Evolutionary conservation across 2,797 vertebrate genomes (phyloP).

Genomic region (Alcedo quadribrachys): DNA sequence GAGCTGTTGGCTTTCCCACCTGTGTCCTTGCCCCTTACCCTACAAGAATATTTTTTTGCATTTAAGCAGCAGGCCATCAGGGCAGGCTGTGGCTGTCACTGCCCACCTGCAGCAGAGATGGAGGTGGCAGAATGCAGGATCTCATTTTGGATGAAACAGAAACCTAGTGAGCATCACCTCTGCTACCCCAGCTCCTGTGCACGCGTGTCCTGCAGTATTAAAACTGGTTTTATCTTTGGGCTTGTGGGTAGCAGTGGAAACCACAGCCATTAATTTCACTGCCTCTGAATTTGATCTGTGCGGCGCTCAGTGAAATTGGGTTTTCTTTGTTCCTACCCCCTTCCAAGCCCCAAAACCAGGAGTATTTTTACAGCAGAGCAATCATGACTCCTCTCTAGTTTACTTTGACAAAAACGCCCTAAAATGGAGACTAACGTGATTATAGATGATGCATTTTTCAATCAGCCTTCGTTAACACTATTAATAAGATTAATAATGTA

Average conservation of each 20-base stretch:
- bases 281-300: conserved; percentile 2
- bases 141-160: background rate
- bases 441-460: conserved; percentile 77
- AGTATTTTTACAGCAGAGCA: conserved; percentile 60
- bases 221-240: conserved; percentile 66
- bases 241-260: conserved; percentile 11
- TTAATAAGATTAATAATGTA: conserved; percentile 79
- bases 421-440: conserved; percentile 71
- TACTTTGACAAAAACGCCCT: conserved; percentile 71
- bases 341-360: conserved; percentile 47
- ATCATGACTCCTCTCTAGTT: conserved; percentile 71
- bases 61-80: background rate
- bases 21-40: background rate
- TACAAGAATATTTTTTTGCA: background rate
- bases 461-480: conserved; percentile 77
- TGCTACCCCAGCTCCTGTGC: background rate
- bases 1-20: rapidly evolving
- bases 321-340: conserved; percentile 51
- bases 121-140: background rate
- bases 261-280: conserved; percentile 54
- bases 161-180: rapidly evolving
- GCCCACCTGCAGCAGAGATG: background rate
- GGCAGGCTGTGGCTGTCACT: background rate
- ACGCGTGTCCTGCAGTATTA: background rate
- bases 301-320: conserved; percentile 58